Conservation (phyloP, 2,888 invertebrate genomes). For the Sympetrum striolatum region DNA sequence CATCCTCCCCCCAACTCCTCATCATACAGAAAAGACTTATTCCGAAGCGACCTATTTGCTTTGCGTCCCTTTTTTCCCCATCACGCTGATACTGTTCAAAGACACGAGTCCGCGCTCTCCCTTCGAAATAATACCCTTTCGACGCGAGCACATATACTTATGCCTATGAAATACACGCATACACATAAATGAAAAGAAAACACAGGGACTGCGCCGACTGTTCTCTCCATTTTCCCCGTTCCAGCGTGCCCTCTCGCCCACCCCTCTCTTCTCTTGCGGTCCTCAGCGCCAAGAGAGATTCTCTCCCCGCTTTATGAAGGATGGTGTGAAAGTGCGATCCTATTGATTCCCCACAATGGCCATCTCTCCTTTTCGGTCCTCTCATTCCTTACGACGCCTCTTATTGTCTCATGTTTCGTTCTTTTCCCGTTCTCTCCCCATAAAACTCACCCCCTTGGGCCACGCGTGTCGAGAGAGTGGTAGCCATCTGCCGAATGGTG, state of each 20-base stretch:
- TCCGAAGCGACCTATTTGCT: slow-evolving; percentile 9
- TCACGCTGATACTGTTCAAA: not conserved
- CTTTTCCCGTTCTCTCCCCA: not conserved
- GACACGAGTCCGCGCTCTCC: not conserved
- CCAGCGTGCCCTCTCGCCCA: not conserved
- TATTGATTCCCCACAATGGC: not conserved
- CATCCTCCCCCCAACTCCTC: not conserved
- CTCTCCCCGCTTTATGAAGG: not conserved
- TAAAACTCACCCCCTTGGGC: not conserved
- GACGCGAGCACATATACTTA: slow-evolving; percentile 2
- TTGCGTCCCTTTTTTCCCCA: not conserved
- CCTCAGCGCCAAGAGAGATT: not conserved
- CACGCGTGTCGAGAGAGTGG: not conserved
- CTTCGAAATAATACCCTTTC: not conserved
- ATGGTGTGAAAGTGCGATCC: not conserved
- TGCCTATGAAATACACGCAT: slow-evolving; percentile 5
- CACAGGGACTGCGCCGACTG: not conserved
- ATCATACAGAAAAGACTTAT: not conserved
- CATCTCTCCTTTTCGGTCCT: not conserved
- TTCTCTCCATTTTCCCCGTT: not conserved
- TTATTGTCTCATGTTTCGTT: not conserved
- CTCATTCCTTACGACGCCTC: not conserved
- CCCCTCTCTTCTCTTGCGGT: not conserved
- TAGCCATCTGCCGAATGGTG: slow-evolving; percentile 8
- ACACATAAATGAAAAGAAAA: slow-evolving; percentile 34